Conservation (phyloP, 2,797 vertebrate species). For the Syndactyla subalaris region DNA sequence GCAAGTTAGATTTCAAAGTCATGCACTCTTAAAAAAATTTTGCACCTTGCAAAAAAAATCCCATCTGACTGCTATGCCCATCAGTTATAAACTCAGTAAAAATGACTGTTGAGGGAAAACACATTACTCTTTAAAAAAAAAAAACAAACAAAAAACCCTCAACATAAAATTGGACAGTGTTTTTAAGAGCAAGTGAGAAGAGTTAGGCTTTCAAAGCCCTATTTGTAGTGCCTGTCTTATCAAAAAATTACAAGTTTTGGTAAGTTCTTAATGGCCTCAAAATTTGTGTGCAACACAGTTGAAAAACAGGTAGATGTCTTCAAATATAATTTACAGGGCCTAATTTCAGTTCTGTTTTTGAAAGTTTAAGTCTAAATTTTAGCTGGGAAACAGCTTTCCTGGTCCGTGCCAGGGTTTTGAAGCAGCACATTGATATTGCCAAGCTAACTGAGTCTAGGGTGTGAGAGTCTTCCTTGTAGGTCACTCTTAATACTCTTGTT, state of each 20-base stretch:
- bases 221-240: background rate
- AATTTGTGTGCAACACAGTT: background rate
- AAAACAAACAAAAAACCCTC: background rate
- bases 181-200: background rate
- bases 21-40: background rate
- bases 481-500: background rate
- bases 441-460: background rate
- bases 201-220: background rate
- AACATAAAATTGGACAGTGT: background rate
- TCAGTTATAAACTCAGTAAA: background rate
- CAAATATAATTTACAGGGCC: background rate
- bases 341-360: background rate
- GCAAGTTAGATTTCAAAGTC: background rate
- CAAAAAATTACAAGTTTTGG: background rate
- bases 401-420: background rate
- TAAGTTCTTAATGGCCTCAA: background rate
- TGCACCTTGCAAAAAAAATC: background rate
- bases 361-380: background rate
- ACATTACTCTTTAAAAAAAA: background rate
- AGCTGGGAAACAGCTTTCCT: background rate
- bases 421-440: background rate
- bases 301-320: background rate
- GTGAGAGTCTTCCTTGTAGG: background rate
- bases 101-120: background rate
- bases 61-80: background rate